Conservation (phyloP, 2,797 vertebrate genomes). For the Cossypha heuglini region DNA sequence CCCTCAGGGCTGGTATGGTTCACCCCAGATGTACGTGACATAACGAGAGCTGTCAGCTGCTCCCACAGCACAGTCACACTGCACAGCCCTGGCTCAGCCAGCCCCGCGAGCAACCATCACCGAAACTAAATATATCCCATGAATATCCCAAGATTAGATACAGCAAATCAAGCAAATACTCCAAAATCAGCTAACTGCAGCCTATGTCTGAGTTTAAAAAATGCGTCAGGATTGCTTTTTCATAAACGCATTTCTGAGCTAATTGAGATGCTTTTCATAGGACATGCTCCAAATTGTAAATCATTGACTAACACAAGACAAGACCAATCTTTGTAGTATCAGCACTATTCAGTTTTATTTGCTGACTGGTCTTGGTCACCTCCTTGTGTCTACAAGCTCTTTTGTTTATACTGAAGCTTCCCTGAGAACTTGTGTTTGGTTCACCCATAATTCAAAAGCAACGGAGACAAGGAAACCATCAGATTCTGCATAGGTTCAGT, state of each 20-base stretch:
- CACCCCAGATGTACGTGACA: background rate
- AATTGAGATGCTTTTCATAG: background rate
- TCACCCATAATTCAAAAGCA: background rate
- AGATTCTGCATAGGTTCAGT: background rate
- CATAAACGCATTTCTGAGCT: background rate
- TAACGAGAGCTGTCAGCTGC: slow-evolving; percentile 13
- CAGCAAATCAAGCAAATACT: background rate
- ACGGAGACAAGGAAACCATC: background rate
- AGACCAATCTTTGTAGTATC: background rate
- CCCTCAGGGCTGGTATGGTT: background rate
- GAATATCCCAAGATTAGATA: background rate
- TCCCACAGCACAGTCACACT: background rate
- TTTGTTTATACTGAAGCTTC: background rate
- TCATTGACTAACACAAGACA: background rate
- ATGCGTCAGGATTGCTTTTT: background rate
- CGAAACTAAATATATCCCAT: background rate
- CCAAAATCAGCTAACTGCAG: background rate
- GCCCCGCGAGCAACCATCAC: background rate
- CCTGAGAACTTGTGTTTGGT: background rate
- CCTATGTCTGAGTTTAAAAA: background rate
- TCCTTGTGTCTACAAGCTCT: background rate
- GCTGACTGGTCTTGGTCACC: background rate
- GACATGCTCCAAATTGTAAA: fast-evolving
- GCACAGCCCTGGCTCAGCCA: background rate
- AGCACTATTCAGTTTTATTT: background rate